Conservation (phyloP, 1,140 invertebrate species). For the Metaphire vulgaris region DNA sequence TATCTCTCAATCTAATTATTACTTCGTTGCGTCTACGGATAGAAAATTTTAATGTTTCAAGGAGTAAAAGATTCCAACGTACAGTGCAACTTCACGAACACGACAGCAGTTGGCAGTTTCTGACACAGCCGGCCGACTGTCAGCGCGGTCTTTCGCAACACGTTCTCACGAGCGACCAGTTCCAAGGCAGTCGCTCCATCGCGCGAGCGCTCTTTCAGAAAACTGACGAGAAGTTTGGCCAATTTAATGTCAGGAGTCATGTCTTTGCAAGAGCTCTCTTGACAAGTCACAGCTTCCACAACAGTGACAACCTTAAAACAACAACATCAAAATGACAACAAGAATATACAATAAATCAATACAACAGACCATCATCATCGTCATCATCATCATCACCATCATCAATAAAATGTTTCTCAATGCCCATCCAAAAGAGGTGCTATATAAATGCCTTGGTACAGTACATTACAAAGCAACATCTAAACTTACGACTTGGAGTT, state of each 20-base stretch:
- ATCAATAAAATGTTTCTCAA: too few relatives aligned
- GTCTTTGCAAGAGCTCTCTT: constrained; percentile 59
- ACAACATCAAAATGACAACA: constrained; percentile 29
- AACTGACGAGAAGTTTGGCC: constrained; percentile 66
- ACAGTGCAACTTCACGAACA: constrained; percentile 70
- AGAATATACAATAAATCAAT: constrained; percentile 4
- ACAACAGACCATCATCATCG: too few relatives aligned
- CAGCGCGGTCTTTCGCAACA: constrained; percentile 78
- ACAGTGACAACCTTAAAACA: constrained; percentile 69
- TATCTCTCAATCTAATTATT: too few relatives aligned
- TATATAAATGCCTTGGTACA: too few relatives aligned
- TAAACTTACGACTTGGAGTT: too few relatives aligned
- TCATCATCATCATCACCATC: too few relatives aligned
- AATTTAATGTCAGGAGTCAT: constrained; percentile 58
- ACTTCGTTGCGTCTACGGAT: too few relatives aligned
- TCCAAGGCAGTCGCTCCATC: constrained; percentile 54
- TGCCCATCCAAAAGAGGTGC: too few relatives aligned
- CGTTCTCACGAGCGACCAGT: constrained; percentile 63
- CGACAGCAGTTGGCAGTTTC: constrained; percentile 63
- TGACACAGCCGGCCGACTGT: constrained; percentile 73
- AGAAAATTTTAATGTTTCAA: too few relatives aligned
- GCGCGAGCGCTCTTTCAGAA: constrained; percentile 64
- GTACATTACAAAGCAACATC: too few relatives aligned
- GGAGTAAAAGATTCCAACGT: too few relatives aligned
- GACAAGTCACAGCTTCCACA: constrained; percentile 69